Percentiles rank a stretch among this genome's conserved stretches.
Conservation (phyloP, 2,888 invertebrate species). For the Drosophila putrida region DNA sequence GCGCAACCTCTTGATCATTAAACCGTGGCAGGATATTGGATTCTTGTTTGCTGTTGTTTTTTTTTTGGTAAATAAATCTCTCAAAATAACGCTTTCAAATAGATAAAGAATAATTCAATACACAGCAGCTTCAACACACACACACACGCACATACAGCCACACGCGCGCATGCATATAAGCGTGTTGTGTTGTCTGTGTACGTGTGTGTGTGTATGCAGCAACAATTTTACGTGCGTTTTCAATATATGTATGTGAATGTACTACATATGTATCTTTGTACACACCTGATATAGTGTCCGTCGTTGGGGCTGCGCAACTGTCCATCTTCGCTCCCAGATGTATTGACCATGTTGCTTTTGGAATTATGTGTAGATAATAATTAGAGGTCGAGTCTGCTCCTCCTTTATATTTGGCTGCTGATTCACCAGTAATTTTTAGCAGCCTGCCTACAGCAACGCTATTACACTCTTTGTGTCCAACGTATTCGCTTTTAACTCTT, state of each 20-base stretch:
- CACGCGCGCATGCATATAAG: slow-evolving; percentile 42
- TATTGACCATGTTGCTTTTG: slow-evolving; percentile 70
- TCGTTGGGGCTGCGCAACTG: slow-evolving; percentile 91
- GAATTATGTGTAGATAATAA: slow-evolving; percentile 24
- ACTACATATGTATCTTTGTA: slow-evolving; percentile 50
- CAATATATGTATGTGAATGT: slow-evolving; percentile 20
- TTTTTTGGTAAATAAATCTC: slow-evolving; percentile 36
- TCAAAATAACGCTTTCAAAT: slow-evolving; percentile 64
- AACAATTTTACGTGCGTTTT: slow-evolving; percentile 80
- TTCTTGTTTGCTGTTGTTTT: slow-evolving; percentile 20
- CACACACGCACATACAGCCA: slow-evolving; percentile 39
- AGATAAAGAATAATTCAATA: slow-evolving; percentile 50
- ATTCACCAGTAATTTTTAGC: slow-evolving; percentile 45
- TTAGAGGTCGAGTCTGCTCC: slow-evolving; percentile 20
- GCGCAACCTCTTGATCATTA: slow-evolving; percentile 46
- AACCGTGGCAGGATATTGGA: slow-evolving; percentile 31
- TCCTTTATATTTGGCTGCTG: slow-evolving; percentile 37
- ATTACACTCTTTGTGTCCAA: slow-evolving; percentile 34
- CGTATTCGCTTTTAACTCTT: slow-evolving; percentile 28
- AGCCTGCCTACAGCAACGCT: slow-evolving; percentile 27
- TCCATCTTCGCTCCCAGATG: slow-evolving; percentile 91
- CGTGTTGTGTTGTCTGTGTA: slow-evolving; percentile 34
- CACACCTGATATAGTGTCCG: slow-evolving; percentile 86
- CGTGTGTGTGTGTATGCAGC: slow-evolving; percentile 67
- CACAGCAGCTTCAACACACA: slow-evolving; percentile 47